Conservation (phyloP, 2,888 invertebrate genomes). For the Cactoblastis cactorum region DNA sequence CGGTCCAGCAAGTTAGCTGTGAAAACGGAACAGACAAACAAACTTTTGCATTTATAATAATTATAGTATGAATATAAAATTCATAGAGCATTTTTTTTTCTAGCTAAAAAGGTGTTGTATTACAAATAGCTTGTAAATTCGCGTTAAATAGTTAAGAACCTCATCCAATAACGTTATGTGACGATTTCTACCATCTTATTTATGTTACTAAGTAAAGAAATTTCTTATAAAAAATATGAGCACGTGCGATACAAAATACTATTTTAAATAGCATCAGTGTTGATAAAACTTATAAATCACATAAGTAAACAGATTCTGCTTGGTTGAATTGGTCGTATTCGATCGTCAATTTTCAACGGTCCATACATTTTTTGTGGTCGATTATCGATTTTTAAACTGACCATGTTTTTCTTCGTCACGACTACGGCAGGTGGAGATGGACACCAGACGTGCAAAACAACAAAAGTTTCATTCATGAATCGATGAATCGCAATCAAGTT, state of each 20-base stretch:
- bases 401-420: conserved; percentile 18
- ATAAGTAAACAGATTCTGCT: conserved; percentile 3
- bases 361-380: conserved; percentile 19
- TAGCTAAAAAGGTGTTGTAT: no score
- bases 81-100: no score
- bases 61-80: no score
- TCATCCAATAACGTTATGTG: no score
- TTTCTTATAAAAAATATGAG: no score
- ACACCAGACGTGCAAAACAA: conserved; percentile 14
- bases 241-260: neutral
- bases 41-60: no score
- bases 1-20: no score
- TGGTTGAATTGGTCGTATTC: conserved; percentile 2
- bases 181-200: no score
- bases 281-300: neutral
- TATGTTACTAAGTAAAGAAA: no score
- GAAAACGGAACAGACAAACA: no score
- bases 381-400: conserved; percentile 14
- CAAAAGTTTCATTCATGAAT: conserved; percentile 12
- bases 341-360: conserved; percentile 22
- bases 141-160: no score
- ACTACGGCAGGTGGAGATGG: conserved; percentile 20
- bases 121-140: no score
- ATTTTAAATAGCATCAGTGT: neutral
- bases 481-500: neutral